Base-by-base conservation (phyloP, 2,113 vertebrate species). In the Esox niger region DNA sequence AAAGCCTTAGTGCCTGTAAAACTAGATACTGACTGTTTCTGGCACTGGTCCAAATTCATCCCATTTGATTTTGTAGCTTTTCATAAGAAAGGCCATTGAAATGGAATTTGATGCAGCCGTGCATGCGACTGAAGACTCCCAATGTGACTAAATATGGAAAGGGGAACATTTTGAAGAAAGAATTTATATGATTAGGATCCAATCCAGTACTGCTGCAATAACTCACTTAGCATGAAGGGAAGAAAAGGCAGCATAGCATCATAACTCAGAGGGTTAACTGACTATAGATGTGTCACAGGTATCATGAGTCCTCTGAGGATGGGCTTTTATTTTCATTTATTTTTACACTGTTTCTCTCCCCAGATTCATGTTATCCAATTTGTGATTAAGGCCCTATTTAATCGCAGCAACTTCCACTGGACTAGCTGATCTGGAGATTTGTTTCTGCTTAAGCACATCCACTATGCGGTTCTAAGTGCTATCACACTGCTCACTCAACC, bases 91-190 rank as follows among this genome's bases (percentile, higher is more conserved):
- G 58, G 6, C 21, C 64, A 38, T 56, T 35, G 27, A 55, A 46
- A 55, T 38, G 60, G 49, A 68, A 55, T 70, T 64, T 73, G 62
- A 84, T 78, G 89, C 68, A 69, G 81, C 79, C 72, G 32, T 69
- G 46, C 67, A 31, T 43, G 38, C 15, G 38, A 43, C 38, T 43
- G 38, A 71, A 73, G 79, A 73, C 55, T 47, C 71, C 2, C 66
- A 82, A 68, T 66, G 75, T 80, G 80, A 80, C 84, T 85, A 88
- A 89, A 91, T 84, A 89, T 75, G 86, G 82, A 46, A 84, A 79
- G 38, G 62, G 73, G 83, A 81, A 76, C 56, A 69, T 56, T 20
- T 31, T 25, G 10, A 61, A 61, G 58, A 21, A 6, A 59, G 47
- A 23, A 5, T 59, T 59, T 59, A 15, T 59, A 15, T 59, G 30